Base-by-base conservation (phyloP, 2,113 vertebrate species). In the Perccottus glenii region DNA sequence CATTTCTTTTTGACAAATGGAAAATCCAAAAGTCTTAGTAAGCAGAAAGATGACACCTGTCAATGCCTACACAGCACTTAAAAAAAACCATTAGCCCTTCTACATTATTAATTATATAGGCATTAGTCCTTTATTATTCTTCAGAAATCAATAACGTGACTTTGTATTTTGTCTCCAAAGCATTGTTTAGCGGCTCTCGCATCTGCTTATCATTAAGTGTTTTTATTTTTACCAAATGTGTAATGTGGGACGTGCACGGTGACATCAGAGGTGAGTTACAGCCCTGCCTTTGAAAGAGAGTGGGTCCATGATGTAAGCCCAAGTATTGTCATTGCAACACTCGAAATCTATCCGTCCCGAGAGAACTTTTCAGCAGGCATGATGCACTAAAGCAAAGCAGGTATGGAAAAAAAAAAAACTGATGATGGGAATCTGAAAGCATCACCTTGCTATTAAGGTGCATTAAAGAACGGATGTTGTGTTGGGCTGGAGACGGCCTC, bases 241-340 rank as follows among this genome's bases (percentile, higher is more conserved):
- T 46, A 42, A 63, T 61, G 53, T 32, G 5, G 16, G 33, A 36
- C 33, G 32, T 19, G 1, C 5, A 67, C 79, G 66, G 70, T 70
- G 78, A 78, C 78, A 84, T 49, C 53, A 6, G 60, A 58, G 53
- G 35, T n/a, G 27, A 1, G 60, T 82, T 81, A 63, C 83, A 63
- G 71, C 67, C 72, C 73, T 3, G 43, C 51, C 61, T 56, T 6
- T 14, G 58, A 62, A 50, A 43, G 78, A 75, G 58, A 16, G 66
- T 52, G 70, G 74, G 72, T 59, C 64, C 61, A n/a, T 84, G 85
- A 81, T 67, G 83, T 84, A 56, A 79, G 27, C 63, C 40, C 44
- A 51, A 58, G 14, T 51, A n/a, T 77, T 9, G 51, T 48, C 72
- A 79, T 58, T 15, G 72, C 6, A 71, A 82, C 62, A 3, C 55